Evolutionary conservation across 2,888 invertebrate species (phyloP).

Genomic region (Lasioglossum vierecki): DNA sequence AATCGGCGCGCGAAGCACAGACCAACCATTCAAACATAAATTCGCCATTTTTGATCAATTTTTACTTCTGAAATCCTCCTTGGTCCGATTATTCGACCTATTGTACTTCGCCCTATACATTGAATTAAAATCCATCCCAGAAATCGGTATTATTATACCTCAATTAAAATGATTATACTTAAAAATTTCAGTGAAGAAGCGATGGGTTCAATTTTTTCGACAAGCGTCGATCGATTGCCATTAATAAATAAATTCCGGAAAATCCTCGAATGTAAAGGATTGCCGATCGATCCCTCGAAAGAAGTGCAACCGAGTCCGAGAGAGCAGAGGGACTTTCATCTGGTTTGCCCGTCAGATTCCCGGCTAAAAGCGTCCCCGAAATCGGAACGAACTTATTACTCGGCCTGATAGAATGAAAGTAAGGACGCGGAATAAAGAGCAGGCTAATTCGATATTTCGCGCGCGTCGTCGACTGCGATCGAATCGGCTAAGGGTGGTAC

Average conservation of each 20-base stretch:
- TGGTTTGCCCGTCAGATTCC: not conserved
- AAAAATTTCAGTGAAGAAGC: not conserved
- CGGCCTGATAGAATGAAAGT: constrained; percentile 24
- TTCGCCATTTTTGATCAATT: not conserved
- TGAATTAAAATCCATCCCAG: not conserved
- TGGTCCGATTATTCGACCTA: not conserved
- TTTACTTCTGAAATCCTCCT: not conserved
- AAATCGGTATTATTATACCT: not conserved
- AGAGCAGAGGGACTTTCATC: not conserved
- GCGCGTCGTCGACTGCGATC: constrained; percentile 57
- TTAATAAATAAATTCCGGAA: not conserved
- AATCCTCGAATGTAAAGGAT: not conserved
- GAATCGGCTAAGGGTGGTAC: constrained; percentile 22
- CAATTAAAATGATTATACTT: not conserved
- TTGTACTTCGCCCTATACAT: not conserved
- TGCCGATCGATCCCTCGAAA: not conserved
- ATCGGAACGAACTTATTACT: constrained; percentile 14
- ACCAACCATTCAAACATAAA: constrained; percentile 3
- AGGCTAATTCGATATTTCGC: constrained; percentile 67
- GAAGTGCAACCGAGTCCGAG: not conserved
- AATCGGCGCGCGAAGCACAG: constrained; percentile 23
- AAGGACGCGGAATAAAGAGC: constrained; percentile 61
- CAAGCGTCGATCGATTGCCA: not conserved
- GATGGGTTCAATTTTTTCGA: not conserved
- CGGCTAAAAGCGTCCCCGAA: constrained; percentile 13